Evolutionary conservation across 2,113 vertebrate genomes (phyloP).

Genomic region (Elaphurus davidianus): DNA sequence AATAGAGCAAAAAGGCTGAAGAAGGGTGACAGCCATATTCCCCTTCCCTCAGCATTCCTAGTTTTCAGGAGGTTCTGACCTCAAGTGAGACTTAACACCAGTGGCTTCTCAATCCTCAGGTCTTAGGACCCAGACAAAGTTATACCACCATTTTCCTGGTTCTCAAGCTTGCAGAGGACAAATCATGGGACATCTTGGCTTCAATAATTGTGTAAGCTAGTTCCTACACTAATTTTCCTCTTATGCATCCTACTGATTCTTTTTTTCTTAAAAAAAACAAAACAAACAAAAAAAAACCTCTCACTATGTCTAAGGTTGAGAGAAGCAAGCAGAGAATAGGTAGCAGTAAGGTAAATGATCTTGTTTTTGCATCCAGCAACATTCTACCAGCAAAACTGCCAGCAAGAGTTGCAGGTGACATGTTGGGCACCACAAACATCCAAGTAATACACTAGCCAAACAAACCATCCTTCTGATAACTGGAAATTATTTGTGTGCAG

Average conservation of each 20-base stretch:
- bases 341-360: neutral
- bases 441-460: neutral
- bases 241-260: neutral
- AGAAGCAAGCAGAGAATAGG: neutral
- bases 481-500: neutral
- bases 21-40: neutral
- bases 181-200: neutral
- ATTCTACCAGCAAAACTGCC: neutral
- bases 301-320: neutral
- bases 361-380: neutral
- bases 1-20: neutral
- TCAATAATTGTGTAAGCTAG: neutral
- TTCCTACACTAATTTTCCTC: neutral
- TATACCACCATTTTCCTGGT: neutral
- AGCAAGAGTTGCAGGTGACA: neutral
- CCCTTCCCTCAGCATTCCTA: neutral
- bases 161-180: neutral
- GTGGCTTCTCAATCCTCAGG: neutral
- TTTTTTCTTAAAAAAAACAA: neutral
- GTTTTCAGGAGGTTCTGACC: neutral
- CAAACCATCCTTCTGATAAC: neutral
- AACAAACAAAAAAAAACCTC: neutral
- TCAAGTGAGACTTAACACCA: neutral
- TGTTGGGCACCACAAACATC: neutral
- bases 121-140: neutral